Conservation (phyloP, 2,113 vertebrate genomes). For the Uria lomvia region DNA sequence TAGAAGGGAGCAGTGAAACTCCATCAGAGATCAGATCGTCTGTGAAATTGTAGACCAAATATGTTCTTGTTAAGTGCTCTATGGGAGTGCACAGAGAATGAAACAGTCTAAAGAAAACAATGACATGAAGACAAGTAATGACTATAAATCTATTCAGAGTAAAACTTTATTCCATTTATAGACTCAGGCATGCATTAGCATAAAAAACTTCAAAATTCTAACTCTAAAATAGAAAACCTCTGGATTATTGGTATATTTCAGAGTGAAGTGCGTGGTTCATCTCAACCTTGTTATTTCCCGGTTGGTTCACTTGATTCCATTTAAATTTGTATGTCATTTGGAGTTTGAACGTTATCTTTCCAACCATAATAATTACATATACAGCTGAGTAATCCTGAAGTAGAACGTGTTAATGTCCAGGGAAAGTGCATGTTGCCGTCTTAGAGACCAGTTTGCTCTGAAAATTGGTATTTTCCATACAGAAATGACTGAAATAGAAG, state of each 20-base stretch:
- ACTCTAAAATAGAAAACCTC: background rate
- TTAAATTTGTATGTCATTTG: background rate
- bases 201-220: background rate
- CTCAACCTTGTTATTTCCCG: background rate
- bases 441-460: background rate
- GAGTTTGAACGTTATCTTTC: background rate
- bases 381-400: background rate
- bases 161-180: background rate
- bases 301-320: background rate
- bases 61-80: background rate
- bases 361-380: background rate
- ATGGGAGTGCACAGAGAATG: background rate
- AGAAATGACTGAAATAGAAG: background rate
- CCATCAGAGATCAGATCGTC: background rate
- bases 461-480: background rate
- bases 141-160: background rate
- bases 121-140: background rate
- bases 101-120: background rate
- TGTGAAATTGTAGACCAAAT: background rate
- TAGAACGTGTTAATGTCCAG: background rate
- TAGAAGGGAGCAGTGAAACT: background rate
- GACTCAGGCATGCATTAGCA: background rate
- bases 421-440: background rate
- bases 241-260: background rate
- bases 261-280: background rate